Base-by-base conservation (phyloP, 2,888 invertebrate genomes). In the Hypomecis punctinalis region DNA sequence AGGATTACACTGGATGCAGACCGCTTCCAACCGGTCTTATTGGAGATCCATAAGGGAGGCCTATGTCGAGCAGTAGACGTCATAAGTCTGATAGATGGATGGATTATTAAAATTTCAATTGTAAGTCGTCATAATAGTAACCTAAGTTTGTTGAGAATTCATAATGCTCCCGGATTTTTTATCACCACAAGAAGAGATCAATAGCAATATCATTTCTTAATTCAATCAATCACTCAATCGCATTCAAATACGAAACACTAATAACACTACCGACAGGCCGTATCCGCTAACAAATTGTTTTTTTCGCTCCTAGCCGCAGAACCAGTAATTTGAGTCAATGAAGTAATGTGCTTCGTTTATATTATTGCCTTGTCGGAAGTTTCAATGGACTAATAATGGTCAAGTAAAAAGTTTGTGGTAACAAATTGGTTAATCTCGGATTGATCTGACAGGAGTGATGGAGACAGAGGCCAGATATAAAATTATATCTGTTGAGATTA, bases 211-310 rank as follows among this genome's bases (percentile, higher is more conserved):
- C 37, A 45, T 64, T 63, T 33, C 43, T 58, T 65, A 65, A 71
- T 69, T 66, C 71, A 74, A 82, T 81, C 80, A 77, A 78, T 82
- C 82, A 80, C 62, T 64, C 61, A 72, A 64, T 55, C 35, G 9
- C 6, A 60, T 55, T 61, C 33, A 53, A 57, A 7, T 61, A 56
- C 53, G n/a, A 57, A 45, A 40, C 54, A 57, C 57, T 57, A 65
- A 67, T 59, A 46, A 54, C 66, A 67, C 74, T 74, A 76, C 75
- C 72, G 70, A 70, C 71, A 70, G 66, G 56, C 68, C 65, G 72
- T 75, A 76, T 80, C 81, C 80, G 80, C 72, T 74, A 72, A 71
- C 62, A 67, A 63, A 68, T 62, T 61, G 63, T 69, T 73, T 68
- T 70, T 68, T 65, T 63, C 39, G 45, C 23, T 48, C 53, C 36